Conservation (phyloP, 2,888 invertebrate genomes). For the Drosophila pegasa region DNA sequence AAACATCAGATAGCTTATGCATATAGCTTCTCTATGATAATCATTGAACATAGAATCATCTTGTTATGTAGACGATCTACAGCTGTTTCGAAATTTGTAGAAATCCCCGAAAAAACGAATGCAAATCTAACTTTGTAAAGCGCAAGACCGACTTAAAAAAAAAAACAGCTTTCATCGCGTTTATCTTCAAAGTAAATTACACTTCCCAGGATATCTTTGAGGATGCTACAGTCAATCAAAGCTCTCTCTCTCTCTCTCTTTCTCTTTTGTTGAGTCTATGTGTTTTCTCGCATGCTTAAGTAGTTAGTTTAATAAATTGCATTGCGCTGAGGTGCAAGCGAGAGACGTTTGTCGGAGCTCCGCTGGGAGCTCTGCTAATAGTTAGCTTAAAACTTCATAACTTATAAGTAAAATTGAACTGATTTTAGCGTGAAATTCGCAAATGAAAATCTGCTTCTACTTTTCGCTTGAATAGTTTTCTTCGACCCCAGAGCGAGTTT, state of each 20-base stretch:
- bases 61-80: too few relatives aligned
- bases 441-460: constrained; percentile 11
- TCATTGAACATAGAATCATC: too few relatives aligned
- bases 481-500: not conserved
- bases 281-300: constrained; percentile 63
- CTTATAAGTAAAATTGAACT: constrained; percentile 15
- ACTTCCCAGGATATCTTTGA: not conserved
- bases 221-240: not conserved
- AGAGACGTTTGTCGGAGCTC: not conserved
- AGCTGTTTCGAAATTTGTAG: too few relatives aligned
- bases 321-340: constrained; percentile 36
- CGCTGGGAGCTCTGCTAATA: not conserved
- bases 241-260: not conserved
- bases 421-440: constrained; percentile 28
- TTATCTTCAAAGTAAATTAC: not conserved
- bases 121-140: too few relatives aligned
- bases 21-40: too few relatives aligned
- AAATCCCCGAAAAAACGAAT: too few relatives aligned
- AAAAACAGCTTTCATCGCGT: not conserved
- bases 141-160: too few relatives aligned
- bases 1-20: too few relatives aligned
- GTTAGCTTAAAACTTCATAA: constrained; percentile 25
- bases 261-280: constrained; percentile 21
- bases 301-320: constrained; percentile 76
- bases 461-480: constrained; percentile 11